These are phyloP conservation scores for Lagria hirta DNA, from an alignment of 2,888 invertebrate species.

Conservation along the genomic window DNA sequence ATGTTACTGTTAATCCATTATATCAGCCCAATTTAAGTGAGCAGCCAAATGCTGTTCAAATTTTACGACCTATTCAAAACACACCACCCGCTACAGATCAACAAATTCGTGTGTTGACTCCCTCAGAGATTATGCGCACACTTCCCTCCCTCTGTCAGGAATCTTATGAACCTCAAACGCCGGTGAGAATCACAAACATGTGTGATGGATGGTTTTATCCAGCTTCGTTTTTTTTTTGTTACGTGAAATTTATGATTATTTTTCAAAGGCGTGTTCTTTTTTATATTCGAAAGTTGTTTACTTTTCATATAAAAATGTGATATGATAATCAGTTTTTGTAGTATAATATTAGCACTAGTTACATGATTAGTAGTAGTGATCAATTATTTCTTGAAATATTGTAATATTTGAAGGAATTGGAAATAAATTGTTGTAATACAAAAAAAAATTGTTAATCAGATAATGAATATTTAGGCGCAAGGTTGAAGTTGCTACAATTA, in stretches of 20 bases:
- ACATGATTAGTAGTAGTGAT: too few relatives aligned
- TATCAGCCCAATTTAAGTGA: slow-evolving; percentile 43
- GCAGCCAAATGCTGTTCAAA: slow-evolving; percentile 24
- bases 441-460: too few relatives aligned
- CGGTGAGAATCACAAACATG: slow-evolving; percentile 50
- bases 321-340: too few relatives aligned
- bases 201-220: slow-evolving; percentile 29
- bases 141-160: slow-evolving; percentile 80
- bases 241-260: slow-evolving; percentile 33
- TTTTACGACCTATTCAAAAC: slow-evolving; percentile 28
- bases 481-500: too few relatives aligned
- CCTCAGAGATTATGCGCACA: slow-evolving; percentile 89
- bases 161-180: slow-evolving; percentile 64
- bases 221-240: slow-evolving; percentile 36
- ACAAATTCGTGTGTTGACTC: slow-evolving; percentile 85
- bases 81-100: slow-evolving; percentile 62
- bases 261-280: slow-evolving; percentile 34
- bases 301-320: too few relatives aligned
- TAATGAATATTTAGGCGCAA: too few relatives aligned
- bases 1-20: slow-evolving; percentile 68
- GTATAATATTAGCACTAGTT: too few relatives aligned
- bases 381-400: too few relatives aligned
- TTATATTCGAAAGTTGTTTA: slow-evolving; percentile 21
- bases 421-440: too few relatives aligned
- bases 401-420: too few relatives aligned